phyloP scores from a whole-genome alignment of 2,113 vertebrate species.

The Ceyx margarethae region DNA sequence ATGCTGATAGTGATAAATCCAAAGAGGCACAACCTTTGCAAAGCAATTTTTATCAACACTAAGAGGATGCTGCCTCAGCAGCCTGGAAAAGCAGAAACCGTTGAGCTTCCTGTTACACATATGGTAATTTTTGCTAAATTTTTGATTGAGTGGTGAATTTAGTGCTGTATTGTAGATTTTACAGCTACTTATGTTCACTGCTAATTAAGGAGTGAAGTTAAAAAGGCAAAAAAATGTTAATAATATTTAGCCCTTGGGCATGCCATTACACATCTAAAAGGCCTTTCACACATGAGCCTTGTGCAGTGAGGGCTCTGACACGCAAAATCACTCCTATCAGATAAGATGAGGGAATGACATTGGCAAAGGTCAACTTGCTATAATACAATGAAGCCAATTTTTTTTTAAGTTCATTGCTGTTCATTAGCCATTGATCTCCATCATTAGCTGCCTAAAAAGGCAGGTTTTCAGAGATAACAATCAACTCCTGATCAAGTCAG shows the following conservation, averaged over 20 bases:
- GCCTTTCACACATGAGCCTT: background rate
- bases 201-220: background rate
- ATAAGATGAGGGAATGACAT: background rate
- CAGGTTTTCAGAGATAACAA: background rate
- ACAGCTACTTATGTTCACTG: background rate
- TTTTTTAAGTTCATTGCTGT: background rate
- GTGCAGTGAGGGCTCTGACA: background rate
- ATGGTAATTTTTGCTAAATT: constrained; percentile 44
- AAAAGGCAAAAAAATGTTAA: background rate
- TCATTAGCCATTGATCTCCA: background rate
- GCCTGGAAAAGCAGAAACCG: constrained; percentile 36
- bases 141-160: background rate
- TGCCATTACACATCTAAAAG: background rate
- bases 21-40: constrained; percentile 68
- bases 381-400: background rate
- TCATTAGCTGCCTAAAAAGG: background rate
- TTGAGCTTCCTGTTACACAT: constrained; percentile 32
- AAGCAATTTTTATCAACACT: constrained; percentile 67
- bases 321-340: background rate
- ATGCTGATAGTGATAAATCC: constrained; percentile 69
- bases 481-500: background rate
- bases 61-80: constrained; percentile 65
- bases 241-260: background rate
- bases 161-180: background rate
- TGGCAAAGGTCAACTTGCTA: constrained; percentile 1